Percentiles rank a stretch among this genome's conserved stretches.
phyloP scores from a whole-genome alignment of 2,888 invertebrate genomes.

The Timandra comae region DNA sequence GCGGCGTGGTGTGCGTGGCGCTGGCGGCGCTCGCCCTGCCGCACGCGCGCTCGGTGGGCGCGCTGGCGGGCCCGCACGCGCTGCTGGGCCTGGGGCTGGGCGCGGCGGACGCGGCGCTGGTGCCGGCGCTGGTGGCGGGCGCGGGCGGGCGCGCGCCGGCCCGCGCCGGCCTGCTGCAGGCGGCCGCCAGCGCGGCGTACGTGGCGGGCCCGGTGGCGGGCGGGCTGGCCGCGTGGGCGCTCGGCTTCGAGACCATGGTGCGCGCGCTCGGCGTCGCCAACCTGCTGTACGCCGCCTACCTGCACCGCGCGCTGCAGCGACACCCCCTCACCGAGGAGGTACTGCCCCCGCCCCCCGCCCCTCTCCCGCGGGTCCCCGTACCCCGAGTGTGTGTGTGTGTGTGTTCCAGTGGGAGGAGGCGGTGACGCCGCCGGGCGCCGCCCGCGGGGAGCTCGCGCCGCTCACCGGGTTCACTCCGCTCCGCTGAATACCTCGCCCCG shows the following conservation, averaged over 20 bases:
- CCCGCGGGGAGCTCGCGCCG: too few relatives aligned
- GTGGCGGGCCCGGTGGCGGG: constrained; percentile 51
- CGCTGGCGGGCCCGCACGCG: constrained; percentile 43
- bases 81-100: constrained; percentile 57
- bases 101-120: constrained; percentile 59
- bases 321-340: constrained; percentile 20
- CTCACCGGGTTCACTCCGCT: too few relatives aligned
- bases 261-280: constrained; percentile 53
- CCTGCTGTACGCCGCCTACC: constrained; percentile 48
- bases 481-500: not conserved
- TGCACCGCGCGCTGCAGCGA: constrained; percentile 53
- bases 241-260: constrained; percentile 49
- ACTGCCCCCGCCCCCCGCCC: too few relatives aligned
- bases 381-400: too few relatives aligned
- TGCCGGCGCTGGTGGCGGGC: constrained; percentile 50
- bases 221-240: constrained; percentile 45
- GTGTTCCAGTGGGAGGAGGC: too few relatives aligned
- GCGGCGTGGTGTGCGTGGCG: constrained; percentile 44
- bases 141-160: constrained; percentile 30
- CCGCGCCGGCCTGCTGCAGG: constrained; percentile 56
- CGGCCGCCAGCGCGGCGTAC: constrained; percentile 55
- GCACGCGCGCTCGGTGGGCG: constrained; percentile 34
- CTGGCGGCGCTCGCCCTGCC: constrained; percentile 48
- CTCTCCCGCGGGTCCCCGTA: too few relatives aligned
- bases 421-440: too few relatives aligned